phyloP scores from a whole-genome alignment of 2,797 vertebrate genomes.

The Garrulus glandarius region DNA sequence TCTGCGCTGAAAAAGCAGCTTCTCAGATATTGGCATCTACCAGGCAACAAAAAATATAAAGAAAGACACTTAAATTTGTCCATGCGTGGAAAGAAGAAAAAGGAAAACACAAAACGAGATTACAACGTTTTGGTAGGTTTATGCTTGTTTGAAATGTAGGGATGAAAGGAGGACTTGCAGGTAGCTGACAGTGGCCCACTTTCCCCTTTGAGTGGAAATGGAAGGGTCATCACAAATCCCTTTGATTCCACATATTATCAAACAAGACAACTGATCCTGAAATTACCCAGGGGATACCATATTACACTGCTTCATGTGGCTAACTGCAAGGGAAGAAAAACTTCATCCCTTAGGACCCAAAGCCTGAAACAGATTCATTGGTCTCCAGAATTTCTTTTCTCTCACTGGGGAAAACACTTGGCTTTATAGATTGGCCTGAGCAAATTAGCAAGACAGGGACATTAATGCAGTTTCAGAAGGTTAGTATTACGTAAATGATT shows the following conservation, averaged over 20 bases:
- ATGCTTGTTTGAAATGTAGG: neutral
- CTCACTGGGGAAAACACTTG: neutral
- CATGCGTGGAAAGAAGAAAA: neutral
- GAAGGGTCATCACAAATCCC: neutral
- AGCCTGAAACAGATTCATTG: neutral
- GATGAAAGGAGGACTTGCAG: neutral
- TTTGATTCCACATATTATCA: neutral
- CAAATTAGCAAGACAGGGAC: neutral
- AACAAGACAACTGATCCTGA: neutral
- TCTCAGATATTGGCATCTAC: neutral
- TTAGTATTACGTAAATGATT: neutral
- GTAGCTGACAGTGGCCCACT: neutral
- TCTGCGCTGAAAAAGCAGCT: neutral
- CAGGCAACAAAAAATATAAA: neutral
- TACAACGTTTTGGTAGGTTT: neutral
- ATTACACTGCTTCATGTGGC: neutral
- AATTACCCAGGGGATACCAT: neutral
- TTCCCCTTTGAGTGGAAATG: neutral
- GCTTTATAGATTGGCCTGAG: neutral
- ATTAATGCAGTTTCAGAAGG: neutral
- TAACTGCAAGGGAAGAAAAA: neutral
- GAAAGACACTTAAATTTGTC: neutral
- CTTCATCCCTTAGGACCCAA: neutral
- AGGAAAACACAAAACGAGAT: neutral
- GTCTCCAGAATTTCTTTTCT: neutral